Base-by-base conservation (phyloP, 2,888 invertebrate species). In the Eudemis profundana region DNA sequence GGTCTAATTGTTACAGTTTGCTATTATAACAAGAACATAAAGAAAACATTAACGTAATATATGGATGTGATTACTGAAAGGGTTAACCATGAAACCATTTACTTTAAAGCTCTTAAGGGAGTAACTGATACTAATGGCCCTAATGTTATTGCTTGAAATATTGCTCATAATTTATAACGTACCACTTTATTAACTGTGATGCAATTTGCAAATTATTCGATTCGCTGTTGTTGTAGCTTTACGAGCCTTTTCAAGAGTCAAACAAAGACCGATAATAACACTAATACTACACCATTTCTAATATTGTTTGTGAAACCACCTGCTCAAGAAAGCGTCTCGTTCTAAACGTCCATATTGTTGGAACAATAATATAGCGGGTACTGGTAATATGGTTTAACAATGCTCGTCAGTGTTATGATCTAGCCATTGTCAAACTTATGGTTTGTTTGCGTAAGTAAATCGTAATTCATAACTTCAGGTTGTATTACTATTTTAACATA, bases 301-400 rank as follows among this genome's bases (percentile, higher is more conserved):
- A 2, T 33, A 33, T n/a, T 33, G 50, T 36, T 33, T 17, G 2
- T n/a, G 50, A 17, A 7, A n/a, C 14, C 29, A 49, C 50, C 36
- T 51, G 36, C 38, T 51, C 36, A 51, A 38, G 51, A 51, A 51
- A 51, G 36, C 53, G 53, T 53, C 21, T 38, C 53, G 38, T 15
- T 53, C 3, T 38, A 17, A 44, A 53, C 36, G 38, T 23, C 19
- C 17, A 50, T 53, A 38, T 38, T 53, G 53, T 53, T 38, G 23
- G 38, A 33, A 33, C 23, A 53, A 15, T 23, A 40, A 40, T 15
- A 10, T 53, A 10, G 53, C 38, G 21, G 23, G 21, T 40, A 23
- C 53, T 15, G 23, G 14, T 15, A 12, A 53, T 40, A 38, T 21
- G 7, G 23, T 10, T 19, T 15, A 50, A 51, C 38, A 53, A 53